Base-by-base conservation (phyloP, 2,797 vertebrate species). In the Oophaga sylvatica region DNA sequence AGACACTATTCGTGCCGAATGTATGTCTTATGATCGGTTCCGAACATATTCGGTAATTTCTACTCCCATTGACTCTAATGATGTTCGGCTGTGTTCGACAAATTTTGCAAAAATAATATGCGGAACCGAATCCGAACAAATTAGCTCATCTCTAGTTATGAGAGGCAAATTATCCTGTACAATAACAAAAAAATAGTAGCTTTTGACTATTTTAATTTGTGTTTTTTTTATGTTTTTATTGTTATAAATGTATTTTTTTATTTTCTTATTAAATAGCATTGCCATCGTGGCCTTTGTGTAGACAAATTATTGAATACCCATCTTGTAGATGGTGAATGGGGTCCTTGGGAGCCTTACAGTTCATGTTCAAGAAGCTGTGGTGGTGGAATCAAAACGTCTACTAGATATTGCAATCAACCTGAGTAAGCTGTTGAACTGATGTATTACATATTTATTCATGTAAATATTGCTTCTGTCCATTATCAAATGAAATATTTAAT, bases 311-410 rank as follows among this genome's bases (percentile, higher is more conserved):
- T 96, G 93, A 96, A 99, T 92, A 90, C 91, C 22, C 95, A 94
- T 90, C 94, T 96, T 10, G 95, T 99, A 67, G 96, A 99, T 75
- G 98, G 98, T 87, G 97, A 97, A 83, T 99, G 98, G 98, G 97
- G 98, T 86, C 93, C 95, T 0, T 99, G 98, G 98, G 97, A 96
- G 20, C 96, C 97, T 48, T 99, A 97, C 85, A 97, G 94, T 80
- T 94, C 93, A 5, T 99, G 98, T 90, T 98, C 98, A 89, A 96
- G 98, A 91, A 97, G 96, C 57, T 99, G 98, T 92, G 98, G 97
- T 86, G 98, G 98, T 90, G 98, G 98, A 91, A 98, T 98, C 86
- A 96, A 96, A 92, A 98, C 96, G 91, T 95, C 94, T 67, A 88
- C 83, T 81, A 96, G 98, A 94, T 96, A 98, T 90, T 99, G 98